Percentiles rank a stretch among this genome's conserved stretches.
These are phyloP conservation scores for Dendrocincla fuliginosa DNA, from an alignment of 2,797 vertebrate genomes.

Conservation along the genomic window DNA sequence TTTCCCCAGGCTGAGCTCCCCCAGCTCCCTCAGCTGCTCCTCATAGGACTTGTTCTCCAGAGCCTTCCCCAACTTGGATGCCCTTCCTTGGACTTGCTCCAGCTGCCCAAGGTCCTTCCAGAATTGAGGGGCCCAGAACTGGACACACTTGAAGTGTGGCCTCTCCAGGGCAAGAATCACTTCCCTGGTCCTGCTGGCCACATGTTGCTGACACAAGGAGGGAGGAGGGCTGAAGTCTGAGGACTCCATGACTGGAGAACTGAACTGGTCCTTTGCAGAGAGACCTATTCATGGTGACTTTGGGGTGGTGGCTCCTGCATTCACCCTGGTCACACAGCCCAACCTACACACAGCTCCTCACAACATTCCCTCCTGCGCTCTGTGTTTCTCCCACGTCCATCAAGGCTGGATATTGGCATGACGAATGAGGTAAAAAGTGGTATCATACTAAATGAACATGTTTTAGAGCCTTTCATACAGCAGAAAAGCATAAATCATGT, in stretches of 20 bases:
- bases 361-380: not conserved
- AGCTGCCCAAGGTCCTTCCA: not conserved
- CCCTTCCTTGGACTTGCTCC: not conserved
- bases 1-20: not conserved
- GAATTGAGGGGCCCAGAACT: not conserved
- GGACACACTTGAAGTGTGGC: not conserved
- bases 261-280: not conserved
- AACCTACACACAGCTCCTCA: not conserved
- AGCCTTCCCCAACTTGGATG: not conserved
- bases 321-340: not conserved
- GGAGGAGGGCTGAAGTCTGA: not conserved
- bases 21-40: not conserved
- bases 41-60: not conserved
- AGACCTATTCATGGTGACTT: not conserved
- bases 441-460: not conserved
- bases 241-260: not conserved
- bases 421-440: not conserved
- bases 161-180: not conserved
- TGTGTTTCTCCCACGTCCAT: rapidly evolving
- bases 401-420: not conserved
- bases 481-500: not conserved
- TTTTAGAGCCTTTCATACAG: not conserved
- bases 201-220: not conserved
- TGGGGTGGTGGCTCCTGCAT: not conserved
- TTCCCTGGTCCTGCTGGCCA: not conserved